Evolutionary conservation across 2,888 invertebrate species (phyloP), one percentile per base, ranked within the genome.

Genomic region (Helicoverpa assulta): DNA sequence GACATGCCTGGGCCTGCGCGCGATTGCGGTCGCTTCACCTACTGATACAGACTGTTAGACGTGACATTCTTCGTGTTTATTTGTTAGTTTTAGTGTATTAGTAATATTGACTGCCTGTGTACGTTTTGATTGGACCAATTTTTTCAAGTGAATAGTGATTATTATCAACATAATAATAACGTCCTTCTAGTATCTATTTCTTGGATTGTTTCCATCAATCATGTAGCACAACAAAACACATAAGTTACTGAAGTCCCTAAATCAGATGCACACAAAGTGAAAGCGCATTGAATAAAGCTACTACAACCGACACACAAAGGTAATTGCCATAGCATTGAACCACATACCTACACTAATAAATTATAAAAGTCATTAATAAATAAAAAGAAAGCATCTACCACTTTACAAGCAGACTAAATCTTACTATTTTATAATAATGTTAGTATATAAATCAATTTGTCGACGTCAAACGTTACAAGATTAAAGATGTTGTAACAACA

Each of bases 371-470:
- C 14, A 40, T 47, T 12, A 47, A 47, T 47, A 37, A 47, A 47
- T 47, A 37, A 19, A 19, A 18, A 14, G 14, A 19, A 19, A 55
- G 12, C 10, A 47, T 47, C 26, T 33, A 21, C 5, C 16, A 1
- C 12, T 43, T 18, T 16, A 40, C 16, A 56, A 21, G 54, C 21
- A 26, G 29, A 40, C 37, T 47, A 56, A 68, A n/a, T 29, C 53
- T 37, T 16, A 50, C 14, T 6, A 61, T 47, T 47, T 10, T 33
- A 10, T 33, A 47, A 47, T 47, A n/a, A n/a, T 47, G 6, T n/a
- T n/a, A 43, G 6, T 47, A 70, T 63, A n/a, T 37, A 53, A 72
- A 67, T 78, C 79, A 67, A 76, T 78, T 73, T 58, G 74, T 67
- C 59, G 10, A 37, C 62, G 52, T 72, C 21, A 59, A 47, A 43